A percentile compares a stretch with the other conserved stretches of the same genome.
phyloP scores from a whole-genome alignment of 2,888 invertebrate species.

The Chouioia cunea region DNA sequence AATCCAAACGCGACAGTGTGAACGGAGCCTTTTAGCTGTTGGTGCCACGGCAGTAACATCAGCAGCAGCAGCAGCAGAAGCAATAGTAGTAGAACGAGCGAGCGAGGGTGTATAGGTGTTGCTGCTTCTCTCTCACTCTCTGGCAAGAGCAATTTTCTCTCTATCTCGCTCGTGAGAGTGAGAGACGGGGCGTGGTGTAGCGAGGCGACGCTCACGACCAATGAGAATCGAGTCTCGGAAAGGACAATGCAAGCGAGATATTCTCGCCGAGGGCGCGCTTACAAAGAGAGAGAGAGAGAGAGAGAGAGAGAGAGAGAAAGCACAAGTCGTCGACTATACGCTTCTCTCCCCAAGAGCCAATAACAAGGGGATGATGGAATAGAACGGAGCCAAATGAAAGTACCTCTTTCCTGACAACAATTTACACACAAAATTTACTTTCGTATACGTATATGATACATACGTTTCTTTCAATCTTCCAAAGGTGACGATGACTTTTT shows the following conservation, averaged over 20 bases:
- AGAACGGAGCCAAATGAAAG: neutral
- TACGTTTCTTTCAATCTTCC: slow-evolving; percentile 1
- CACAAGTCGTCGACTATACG: neutral
- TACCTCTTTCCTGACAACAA: too few relatives aligned
- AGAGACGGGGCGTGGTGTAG: slow-evolving; percentile 59
- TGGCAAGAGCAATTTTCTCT: slow-evolving; percentile 27
- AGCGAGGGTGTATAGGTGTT: slow-evolving; percentile 42
- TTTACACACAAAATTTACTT: too few relatives aligned
- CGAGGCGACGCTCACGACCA: slow-evolving; percentile 64
- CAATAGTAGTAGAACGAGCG: too few relatives aligned
- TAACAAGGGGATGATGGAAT: slow-evolving; percentile 36
- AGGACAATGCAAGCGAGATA: slow-evolving; percentile 53
- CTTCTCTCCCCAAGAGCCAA: slow-evolving; percentile 45
- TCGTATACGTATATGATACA: too few relatives aligned
- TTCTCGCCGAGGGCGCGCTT: slow-evolving; percentile 33
- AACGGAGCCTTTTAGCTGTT: slow-evolving; percentile 18
- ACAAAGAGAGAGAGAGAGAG: slow-evolving; percentile 22
- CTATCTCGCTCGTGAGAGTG: slow-evolving; percentile 12
- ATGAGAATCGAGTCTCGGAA: slow-evolving; percentile 64
- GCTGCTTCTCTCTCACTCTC: slow-evolving; percentile 20
- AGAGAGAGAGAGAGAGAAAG: slow-evolving; percentile 7
- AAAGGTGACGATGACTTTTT: neutral
- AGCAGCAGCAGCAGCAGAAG: too few relatives aligned
- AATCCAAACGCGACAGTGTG: slow-evolving; percentile 14
- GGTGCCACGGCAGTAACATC: too few relatives aligned